Evolutionary conservation across 2,888 invertebrate species (phyloP).

Genomic region (Tribolium freemani): DNA sequence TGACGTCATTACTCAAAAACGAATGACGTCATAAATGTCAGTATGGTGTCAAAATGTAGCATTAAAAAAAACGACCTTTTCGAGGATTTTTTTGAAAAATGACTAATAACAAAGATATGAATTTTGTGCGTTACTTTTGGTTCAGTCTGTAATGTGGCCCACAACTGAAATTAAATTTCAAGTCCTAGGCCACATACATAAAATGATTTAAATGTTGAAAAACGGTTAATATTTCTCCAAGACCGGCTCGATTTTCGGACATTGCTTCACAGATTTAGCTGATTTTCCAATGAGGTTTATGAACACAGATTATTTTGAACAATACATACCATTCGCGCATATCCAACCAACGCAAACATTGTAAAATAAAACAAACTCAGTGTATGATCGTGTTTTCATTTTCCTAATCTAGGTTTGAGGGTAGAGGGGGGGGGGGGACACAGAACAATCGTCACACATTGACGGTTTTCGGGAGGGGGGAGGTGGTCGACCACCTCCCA

Average conservation of each 20-base stretch:
- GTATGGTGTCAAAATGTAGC: too few species aligned
- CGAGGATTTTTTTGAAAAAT: too few species aligned
- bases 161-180: too few species aligned
- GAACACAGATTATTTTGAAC: slow-evolving; percentile 53
- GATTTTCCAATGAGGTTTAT: slow-evolving; percentile 45
- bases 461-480: slow-evolving; percentile 5
- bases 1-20: too few species aligned
- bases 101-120: too few species aligned
- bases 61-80: too few species aligned
- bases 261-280: slow-evolving; percentile 66
- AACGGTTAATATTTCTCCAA: slow-evolving; percentile 63
- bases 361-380: slow-evolving; percentile 68
- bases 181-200: neutral
- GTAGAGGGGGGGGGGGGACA: neutral
- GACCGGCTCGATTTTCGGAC: slow-evolving; percentile 66
- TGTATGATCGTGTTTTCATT: slow-evolving; percentile 64
- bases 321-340: slow-evolving; percentile 69
- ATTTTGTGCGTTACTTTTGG: too few species aligned
- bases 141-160: too few species aligned
- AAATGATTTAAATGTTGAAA: neutral
- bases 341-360: slow-evolving; percentile 68
- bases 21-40: too few species aligned
- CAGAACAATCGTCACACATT: slow-evolving; percentile 21
- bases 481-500: neutral
- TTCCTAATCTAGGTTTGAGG: slow-evolving; percentile 21